These are phyloP conservation scores for Actenoides lindsayi DNA, from an alignment of 2,113 vertebrate genomes.

Conservation along the genomic window DNA sequence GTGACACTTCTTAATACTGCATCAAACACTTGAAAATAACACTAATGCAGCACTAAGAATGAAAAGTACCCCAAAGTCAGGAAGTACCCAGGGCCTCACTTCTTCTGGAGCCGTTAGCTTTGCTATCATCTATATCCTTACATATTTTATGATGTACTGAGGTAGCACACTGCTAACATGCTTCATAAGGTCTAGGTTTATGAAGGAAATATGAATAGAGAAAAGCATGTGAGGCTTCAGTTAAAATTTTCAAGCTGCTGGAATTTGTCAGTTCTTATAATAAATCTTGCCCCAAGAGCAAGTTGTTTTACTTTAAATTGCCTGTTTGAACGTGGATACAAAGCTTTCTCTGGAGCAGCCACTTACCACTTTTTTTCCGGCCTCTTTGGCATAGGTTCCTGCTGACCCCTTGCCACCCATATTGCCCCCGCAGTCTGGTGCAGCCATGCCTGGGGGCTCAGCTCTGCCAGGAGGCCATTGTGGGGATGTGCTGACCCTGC, in stretches of 20 bases:
- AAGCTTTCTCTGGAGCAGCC: background rate
- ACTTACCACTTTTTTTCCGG: too few species aligned
- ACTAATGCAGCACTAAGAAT: background rate
- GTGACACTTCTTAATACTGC: slow-evolving; percentile 28
- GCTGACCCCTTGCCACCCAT: fast-evolving
- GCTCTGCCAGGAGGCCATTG: background rate
- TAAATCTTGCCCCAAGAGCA: background rate
- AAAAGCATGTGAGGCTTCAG: background rate
- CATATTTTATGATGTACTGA: background rate
- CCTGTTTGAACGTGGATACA: background rate
- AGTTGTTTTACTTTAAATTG: background rate
- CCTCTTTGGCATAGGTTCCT: fast-evolving
- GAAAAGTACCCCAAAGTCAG: background rate
- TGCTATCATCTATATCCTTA: background rate
- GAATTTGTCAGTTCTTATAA: background rate
- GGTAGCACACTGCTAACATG: background rate
- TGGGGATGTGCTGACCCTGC: background rate
- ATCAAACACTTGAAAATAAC: slow-evolving; percentile 52
- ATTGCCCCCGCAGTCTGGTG: fast-evolving
- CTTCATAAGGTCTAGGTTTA: background rate
- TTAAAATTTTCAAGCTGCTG: background rate
- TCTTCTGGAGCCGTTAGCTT: background rate
- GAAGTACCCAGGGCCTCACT: background rate
- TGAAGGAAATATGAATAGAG: background rate
- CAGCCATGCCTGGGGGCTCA: background rate